Evolutionary conservation across 2,797 vertebrate genomes (phyloP), one percentile per base, ranked within the genome.

Genomic region (Xenops minutus): DNA sequence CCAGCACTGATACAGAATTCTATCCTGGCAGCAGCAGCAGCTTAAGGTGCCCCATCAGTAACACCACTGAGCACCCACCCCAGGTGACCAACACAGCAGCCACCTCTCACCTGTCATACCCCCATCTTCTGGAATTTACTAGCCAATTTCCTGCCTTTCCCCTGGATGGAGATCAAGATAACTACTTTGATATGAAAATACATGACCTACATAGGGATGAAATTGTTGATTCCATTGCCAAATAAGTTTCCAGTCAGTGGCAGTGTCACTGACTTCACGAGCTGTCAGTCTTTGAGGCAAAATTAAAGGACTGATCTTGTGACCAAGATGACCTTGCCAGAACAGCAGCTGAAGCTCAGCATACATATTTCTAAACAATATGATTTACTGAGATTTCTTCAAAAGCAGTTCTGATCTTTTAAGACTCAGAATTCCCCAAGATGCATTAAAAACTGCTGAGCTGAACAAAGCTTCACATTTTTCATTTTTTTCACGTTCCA

Each of bases 391-490:
- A 85, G 51, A 79, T 59, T 87, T 86, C 83, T 93, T 93, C 94
- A 95, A 94, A 96, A 93, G 75, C 63, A 59, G 21, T 82, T 87
- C 59, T 89, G 67, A 82, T 91, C 91, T 80, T 95, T 89, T 87
- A 93, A 92, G 71, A 73, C 30, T 76, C 56, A 37, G 62, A 94
- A 92, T 89, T 93, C 81, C 89, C 89, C 55, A 78, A 87, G 63
- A 85, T 59, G 46, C 55, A 82, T 77, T 88, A 88, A 91, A 95
- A 94, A 88, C 58, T 79, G 75, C 87, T 64, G 56, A 91, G 58
- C 64, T 62, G 46, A 91, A 89, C 43, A 95, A 91, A 85, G 51
- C 52, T 58, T 49, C 32, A 9, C 10, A 12, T n/a, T 82, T 93
- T 54, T 41, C 4, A 12, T 26, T 41, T 51, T 41, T 43, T 14